Evolutionary conservation across 92 coral and sea anemone species (phyloP), one percentile per base, ranked within the genome.

Genomic region (Scolanthus callimorphus): DNA sequence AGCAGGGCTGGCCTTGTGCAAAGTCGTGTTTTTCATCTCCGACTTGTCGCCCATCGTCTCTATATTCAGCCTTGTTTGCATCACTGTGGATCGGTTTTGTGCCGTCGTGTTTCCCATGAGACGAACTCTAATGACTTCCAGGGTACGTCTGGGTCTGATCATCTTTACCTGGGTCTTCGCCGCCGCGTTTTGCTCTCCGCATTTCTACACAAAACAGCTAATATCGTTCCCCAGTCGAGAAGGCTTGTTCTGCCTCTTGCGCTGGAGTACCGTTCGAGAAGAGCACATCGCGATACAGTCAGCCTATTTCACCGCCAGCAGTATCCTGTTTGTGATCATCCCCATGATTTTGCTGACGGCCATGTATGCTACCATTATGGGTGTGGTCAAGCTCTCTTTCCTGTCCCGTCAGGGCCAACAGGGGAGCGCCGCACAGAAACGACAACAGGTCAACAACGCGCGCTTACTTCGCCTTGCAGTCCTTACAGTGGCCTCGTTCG

Each of bases 21-120:
- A 65, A 56, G 15, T 65, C 15, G 27, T 65, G 3, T 52, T 12
- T 51, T 65, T 51, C 25, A 17, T 65, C 60, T 65, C 72, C 1
- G 72, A 65, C 28, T 13, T 52, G 26, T 49, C 72, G 2, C 55
- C 54, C 46, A 52, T 53, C 0, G 72, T 65, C 3, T 65, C 72
- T 0, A 65, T 65, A 8, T 22, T 65, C 17, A 49, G 60, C 22
- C 19, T 65, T 17, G 34, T 65, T 17, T 65, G 72, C 49, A 65
- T 65, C 20, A 34, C 72, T 0, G 17, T 52, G 1, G 72, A 65
- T n/a, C 25, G 72, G 4, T 65, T 65, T 20, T 65, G 72, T 21
- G 72, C 72, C n/a, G 72, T 65, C 20, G 72, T 65, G 2, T 65
- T 51, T 27, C 72, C 72, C 17, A 24, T 65, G 38, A 65, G 43